These are phyloP conservation scores for Trimorus sp. DNA, from an alignment of 2,888 invertebrate species.

Conservation along the genomic window DNA sequence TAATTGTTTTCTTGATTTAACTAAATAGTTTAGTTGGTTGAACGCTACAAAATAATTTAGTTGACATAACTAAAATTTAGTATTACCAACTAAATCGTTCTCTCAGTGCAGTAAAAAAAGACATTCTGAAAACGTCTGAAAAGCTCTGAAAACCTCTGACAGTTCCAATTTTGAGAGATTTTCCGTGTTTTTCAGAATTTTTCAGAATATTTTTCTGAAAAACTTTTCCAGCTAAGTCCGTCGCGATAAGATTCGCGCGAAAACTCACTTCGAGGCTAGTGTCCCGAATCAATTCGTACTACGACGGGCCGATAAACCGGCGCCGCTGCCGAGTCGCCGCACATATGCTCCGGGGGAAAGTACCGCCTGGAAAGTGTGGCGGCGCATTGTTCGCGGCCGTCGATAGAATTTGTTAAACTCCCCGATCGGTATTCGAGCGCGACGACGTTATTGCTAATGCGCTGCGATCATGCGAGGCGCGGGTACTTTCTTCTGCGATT, in stretches of 20 bases:
- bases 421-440: conserved; percentile 48
- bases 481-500: conserved; percentile 50
- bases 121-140: too few species aligned
- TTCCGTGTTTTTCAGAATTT: too few species aligned
- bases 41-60: too few species aligned
- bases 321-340: conserved; percentile 54
- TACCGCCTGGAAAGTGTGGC: conserved; percentile 54
- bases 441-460: conserved; percentile 39
- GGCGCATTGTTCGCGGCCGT: conserved; percentile 34
- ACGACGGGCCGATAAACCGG: conserved; percentile 44
- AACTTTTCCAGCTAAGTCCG: neutral
- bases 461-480: conserved; percentile 38
- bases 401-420: conserved; percentile 56
- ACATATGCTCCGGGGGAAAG: conserved; percentile 54
- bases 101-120: too few species aligned
- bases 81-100: too few species aligned
- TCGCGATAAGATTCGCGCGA: too few species aligned
- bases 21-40: too few species aligned
- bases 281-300: conserved; percentile 48
- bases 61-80: too few species aligned
- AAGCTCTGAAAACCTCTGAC: too few species aligned
- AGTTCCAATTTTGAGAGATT: too few species aligned
- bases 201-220: too few species aligned
- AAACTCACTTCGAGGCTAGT: conserved; percentile 36
- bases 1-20: too few species aligned